Base-by-base conservation (phyloP, 1,140 invertebrate species). In the Cyclargus thomasi region DNA sequence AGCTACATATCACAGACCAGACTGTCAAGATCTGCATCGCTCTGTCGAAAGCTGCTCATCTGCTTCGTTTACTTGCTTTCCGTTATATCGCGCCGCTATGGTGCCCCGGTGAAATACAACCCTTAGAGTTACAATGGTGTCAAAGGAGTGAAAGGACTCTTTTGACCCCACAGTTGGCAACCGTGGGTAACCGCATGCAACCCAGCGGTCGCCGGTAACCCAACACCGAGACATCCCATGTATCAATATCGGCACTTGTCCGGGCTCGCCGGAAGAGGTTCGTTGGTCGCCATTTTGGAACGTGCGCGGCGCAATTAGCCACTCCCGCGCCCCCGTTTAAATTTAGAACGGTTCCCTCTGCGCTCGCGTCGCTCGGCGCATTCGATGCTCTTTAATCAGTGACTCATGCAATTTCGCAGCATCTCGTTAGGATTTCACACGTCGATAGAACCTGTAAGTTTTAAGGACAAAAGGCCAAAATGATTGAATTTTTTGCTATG, bases 261-360 rank as follows among this genome's bases (percentile, higher is more conserved):
- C 57, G 59, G 39, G 53, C 53, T 66, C 64, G 55, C 53, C 62
- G 66, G 70, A 71, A 71, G 70, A 65, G 66, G 66, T 71, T 71
- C 70, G 70, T 71, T 71, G 66, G 69, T 63, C 63, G 66, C 64
- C 70, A 68, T 71, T 67, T 71, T 67, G 72, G 69, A 75, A 69
- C 69, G 71, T 72, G 75, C 67, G 70, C 70, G 67, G 67, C 67
- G 62, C 65, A 70, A 73, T 73, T 59, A 59, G 55, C 55, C 55
- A 59, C 55, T 59, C 55, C 55, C 55, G 64, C 57, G 55, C 55
- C 55, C 55, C 55, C 55, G 55, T 59, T 59, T 59, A 21, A 59
- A 59, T 59, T 59, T 59, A 59, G 55, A 59, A 59, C 55, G 55
- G 55, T 55, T 21, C 55, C 10, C 55, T 22, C 11, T 17, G 55